Evolutionary conservation across 2,888 invertebrate genomes (phyloP).

Genomic region (Netelia fuscicornis): DNA sequence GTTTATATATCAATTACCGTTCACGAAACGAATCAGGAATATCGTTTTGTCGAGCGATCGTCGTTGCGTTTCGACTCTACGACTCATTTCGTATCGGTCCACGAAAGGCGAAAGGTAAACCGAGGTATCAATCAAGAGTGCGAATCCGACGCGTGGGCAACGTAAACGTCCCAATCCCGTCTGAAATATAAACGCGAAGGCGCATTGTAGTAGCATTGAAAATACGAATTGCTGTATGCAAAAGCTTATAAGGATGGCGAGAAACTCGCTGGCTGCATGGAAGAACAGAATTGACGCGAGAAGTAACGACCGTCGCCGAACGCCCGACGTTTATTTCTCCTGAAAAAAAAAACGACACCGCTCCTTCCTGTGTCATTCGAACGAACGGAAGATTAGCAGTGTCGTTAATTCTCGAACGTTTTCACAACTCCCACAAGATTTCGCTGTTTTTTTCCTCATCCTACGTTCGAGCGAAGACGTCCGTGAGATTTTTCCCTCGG

Average conservation of each 20-base stretch:
- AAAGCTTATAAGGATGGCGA: not conserved
- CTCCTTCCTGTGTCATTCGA: no score
- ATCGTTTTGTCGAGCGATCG: constrained; percentile 47
- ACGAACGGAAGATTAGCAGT: no score
- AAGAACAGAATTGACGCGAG: no score
- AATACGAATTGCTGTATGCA: not conserved
- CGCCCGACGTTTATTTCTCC: no score
- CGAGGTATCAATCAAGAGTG: constrained; percentile 53
- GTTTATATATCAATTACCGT: constrained; percentile 61
- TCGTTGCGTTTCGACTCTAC: constrained; percentile 11
- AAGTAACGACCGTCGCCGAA: no score
- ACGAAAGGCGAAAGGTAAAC: not conserved
- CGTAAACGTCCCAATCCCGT: constrained; percentile 47
- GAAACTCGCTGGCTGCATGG: no score
- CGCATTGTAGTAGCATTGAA: constrained; percentile 3
- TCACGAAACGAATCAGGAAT: constrained; percentile 61
- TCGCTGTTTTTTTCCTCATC: no score
- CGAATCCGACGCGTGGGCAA: constrained; percentile 45
- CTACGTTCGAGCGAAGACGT: no score
- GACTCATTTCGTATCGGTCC: constrained; percentile 42
- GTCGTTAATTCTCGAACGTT: no score
- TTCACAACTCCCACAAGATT: no score
- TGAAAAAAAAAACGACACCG: no score
- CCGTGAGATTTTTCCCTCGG: no score
- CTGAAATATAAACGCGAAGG: not conserved